Conservation (phyloP, 2,888 invertebrate genomes). For the Molorchus minor region DNA sequence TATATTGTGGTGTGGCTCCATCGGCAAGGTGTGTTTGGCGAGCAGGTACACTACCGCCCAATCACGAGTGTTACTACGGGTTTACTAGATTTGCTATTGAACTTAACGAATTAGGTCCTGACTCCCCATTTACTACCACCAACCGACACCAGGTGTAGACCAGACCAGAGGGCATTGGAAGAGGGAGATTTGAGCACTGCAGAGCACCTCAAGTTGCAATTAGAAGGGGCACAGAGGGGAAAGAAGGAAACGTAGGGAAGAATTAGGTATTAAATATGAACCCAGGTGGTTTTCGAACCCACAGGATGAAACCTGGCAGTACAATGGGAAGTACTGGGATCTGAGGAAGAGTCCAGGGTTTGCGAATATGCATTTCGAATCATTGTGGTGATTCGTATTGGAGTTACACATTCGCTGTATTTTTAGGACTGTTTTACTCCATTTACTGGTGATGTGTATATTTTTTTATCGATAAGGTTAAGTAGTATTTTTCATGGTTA, state of each 20-base stretch:
- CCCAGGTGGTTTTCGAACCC: constrained; percentile 69
- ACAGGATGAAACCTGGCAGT: constrained; percentile 68
- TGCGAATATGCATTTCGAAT: constrained; percentile 65
- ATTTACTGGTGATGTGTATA: constrained; percentile 30
- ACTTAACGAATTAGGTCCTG: constrained; percentile 79
- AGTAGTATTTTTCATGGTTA: constrained; percentile 19
- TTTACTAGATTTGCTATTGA: constrained; percentile 88
- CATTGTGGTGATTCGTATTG: constrained; percentile 70
- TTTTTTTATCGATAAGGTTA: constrained; percentile 23
- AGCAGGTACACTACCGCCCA: constrained; percentile 82
- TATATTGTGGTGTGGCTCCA: constrained; percentile 78
- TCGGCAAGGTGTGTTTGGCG: constrained; percentile 80
- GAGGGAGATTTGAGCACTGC: constrained; percentile 79
- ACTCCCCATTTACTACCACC: constrained; percentile 71
- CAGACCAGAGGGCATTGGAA: constrained; percentile 80
- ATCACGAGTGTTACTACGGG: constrained; percentile 82
- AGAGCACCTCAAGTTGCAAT: constrained; percentile 73
- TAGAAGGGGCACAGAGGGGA: constrained; percentile 82
- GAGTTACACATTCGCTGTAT: constrained; percentile 4
- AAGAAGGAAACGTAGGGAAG: constrained; percentile 69
- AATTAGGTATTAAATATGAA: constrained; percentile 64
- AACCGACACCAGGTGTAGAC: constrained; percentile 79
- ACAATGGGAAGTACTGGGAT: constrained; percentile 81
- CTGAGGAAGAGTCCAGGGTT: constrained; percentile 74
- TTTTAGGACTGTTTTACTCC: constrained; percentile 25